Percentiles rank a stretch among this genome's conserved stretches.
Evolutionary conservation across 1,140 invertebrate species (phyloP).

Genomic region (Drosophila serrata): DNA sequence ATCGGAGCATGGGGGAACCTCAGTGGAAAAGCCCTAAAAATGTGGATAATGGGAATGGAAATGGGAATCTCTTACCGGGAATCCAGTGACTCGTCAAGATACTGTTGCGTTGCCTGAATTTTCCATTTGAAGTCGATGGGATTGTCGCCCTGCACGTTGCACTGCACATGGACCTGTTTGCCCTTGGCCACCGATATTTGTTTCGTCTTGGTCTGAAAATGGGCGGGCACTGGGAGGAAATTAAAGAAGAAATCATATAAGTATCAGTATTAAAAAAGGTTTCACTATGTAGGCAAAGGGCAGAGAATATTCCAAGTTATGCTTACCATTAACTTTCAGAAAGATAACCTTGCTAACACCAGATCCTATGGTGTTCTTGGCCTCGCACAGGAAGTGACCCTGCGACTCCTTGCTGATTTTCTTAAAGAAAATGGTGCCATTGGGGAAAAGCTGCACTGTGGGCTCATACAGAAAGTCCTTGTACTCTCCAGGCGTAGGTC

Average conservation of each 20-base stretch:
- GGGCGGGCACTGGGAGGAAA: conserved; percentile 89
- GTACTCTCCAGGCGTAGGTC: conserved; percentile 93
- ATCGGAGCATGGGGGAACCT: background rate
- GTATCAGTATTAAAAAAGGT: too few species aligned
- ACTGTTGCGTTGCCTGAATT: conserved; percentile 87
- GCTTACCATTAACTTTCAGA: conserved; percentile 93
- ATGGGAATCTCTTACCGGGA: conserved; percentile 86
- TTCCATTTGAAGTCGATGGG: conserved; percentile 95
- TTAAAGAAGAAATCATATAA: background rate
- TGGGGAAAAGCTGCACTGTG: conserved; percentile 91
- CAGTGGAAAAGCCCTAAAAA: background rate
- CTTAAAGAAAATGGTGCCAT: conserved; percentile 92
- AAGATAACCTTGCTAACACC: conserved; percentile 95
- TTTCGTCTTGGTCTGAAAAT: conserved; percentile 92
- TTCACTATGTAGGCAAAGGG: background rate
- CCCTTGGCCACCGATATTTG: conserved; percentile 91
- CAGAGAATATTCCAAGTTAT: background rate
- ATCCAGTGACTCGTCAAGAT: conserved; percentile 89
- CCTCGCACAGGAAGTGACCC: conserved; percentile 96
- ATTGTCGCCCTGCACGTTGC: conserved; percentile 95
- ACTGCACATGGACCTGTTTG: conserved; percentile 92
- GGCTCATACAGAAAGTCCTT: conserved; percentile 93
- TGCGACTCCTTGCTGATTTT: conserved; percentile 93
- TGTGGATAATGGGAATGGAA: conserved; percentile 7
- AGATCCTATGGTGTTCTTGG: conserved; percentile 95